A percentile compares a stretch with the other conserved stretches of the same genome.
Conservation (phyloP, 2,113 vertebrate species). For the Antechinus stuartii region DNA sequence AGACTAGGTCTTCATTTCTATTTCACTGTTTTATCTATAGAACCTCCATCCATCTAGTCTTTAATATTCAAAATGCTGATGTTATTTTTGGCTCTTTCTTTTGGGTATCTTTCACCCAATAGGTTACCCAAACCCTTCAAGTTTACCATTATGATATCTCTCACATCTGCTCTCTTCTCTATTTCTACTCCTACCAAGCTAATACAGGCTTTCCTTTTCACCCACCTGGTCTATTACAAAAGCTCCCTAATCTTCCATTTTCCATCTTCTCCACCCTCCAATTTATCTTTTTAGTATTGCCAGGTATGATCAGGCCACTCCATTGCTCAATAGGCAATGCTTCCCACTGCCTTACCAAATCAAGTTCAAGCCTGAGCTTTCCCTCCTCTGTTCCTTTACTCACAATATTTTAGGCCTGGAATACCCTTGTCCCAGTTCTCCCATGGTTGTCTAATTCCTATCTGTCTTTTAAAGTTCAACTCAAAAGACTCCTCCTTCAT, state of each 20-base stretch:
- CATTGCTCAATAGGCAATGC: neutral
- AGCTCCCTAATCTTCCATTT: neutral
- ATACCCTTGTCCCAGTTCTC: neutral
- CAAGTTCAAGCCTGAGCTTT: neutral
- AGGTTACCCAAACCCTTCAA: neutral
- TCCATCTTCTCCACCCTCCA: neutral
- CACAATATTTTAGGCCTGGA: neutral
- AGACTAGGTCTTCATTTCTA: neutral
- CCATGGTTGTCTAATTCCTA: neutral
- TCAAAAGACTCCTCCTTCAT: neutral
- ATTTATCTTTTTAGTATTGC: neutral
- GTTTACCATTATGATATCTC: neutral
- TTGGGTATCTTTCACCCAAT: fast-evolving
- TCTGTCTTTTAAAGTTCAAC: neutral
- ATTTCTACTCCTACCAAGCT: neutral
- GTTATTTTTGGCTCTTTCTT: fast-evolving
- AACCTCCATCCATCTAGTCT: neutral
- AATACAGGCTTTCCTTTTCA: neutral
- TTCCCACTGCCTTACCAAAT: neutral
- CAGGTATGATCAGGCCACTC: neutral
- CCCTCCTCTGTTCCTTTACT: neutral
- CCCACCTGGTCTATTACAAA: neutral
- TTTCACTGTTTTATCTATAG: neutral
- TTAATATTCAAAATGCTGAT: neutral
- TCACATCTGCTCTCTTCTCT: neutral